Conservation (phyloP, 2,888 invertebrate genomes). For the Rotaria sp. region DNA sequence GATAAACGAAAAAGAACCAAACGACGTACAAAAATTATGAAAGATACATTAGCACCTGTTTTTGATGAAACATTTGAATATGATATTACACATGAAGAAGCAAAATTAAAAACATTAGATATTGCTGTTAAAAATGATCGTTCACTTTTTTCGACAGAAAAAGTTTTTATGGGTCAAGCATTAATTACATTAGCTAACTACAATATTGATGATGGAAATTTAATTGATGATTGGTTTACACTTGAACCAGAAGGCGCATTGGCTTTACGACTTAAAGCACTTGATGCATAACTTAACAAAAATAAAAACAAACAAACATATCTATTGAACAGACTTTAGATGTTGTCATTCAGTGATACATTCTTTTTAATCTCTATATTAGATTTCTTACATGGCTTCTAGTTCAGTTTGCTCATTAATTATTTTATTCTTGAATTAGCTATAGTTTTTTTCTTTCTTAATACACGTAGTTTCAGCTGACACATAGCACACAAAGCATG, state of each 20-base stretch:
- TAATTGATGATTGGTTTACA: conserved; percentile 4
- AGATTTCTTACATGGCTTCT: background rate
- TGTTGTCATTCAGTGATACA: background rate
- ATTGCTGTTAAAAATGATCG: conserved; percentile 23
- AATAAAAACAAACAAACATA: too few species aligned
- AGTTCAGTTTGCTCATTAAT: background rate
- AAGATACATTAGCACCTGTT: background rate
- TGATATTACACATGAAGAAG: conserved; percentile 20
- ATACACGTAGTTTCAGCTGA: background rate
- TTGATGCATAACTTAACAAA: background rate
- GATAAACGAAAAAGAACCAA: conserved; percentile 21
- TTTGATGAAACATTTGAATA: conserved; percentile 30
- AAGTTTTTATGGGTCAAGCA: conserved; percentile 27
- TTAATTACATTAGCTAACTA: background rate
- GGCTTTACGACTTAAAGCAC: conserved; percentile 1
- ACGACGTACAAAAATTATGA: background rate
- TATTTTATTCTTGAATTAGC: background rate
- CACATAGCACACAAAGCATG: background rate
- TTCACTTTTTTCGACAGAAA: background rate
- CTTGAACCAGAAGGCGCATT: conserved; percentile 13
- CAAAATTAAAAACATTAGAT: background rate
- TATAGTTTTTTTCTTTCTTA: background rate
- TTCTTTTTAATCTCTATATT: background rate
- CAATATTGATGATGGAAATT: conserved; percentile 17
- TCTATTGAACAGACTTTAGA: background rate